A percentile compares a stretch with the other conserved stretches of the same genome.
These are phyloP conservation scores for Echinarachnius parma DNA, from an alignment of 53 echinoderm and acorn worm species.

Conservation along the genomic window DNA sequence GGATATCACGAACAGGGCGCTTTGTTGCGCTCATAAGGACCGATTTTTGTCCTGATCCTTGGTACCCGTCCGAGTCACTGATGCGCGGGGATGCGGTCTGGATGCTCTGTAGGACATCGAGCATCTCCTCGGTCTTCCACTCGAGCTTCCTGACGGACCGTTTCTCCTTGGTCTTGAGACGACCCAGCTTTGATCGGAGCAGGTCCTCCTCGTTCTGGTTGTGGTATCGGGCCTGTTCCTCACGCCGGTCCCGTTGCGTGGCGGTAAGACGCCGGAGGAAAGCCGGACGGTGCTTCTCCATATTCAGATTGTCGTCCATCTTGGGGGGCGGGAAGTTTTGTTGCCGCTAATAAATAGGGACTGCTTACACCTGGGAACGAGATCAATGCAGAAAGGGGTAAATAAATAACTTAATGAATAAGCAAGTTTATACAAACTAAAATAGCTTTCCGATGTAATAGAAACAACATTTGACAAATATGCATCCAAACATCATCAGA, in stretches of 20 bases:
- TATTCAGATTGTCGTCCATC: slow-evolving; percentile 15
- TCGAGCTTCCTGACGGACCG: slow-evolving; percentile 27
- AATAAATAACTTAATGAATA: no score
- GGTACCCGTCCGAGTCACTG: not conserved
- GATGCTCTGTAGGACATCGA: slow-evolving; percentile 9
- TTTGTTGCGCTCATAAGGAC: not conserved
- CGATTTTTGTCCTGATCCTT: no score
- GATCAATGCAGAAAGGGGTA: no score
- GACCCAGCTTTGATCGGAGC: slow-evolving; percentile 52
- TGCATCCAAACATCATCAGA: no score
- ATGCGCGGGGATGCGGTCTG: slow-evolving; percentile 5
- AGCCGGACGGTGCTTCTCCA: slow-evolving; percentile 41
- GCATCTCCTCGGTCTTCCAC: slow-evolving; percentile 15
- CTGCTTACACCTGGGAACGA: no score
- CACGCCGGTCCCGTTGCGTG: slow-evolving; percentile 45
- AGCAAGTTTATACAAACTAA: no score
- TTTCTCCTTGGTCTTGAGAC: slow-evolving; percentile 43
- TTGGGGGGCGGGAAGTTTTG: not conserved
- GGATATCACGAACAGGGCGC: not conserved
- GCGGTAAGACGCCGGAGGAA: slow-evolving; percentile 50
- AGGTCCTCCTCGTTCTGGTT: slow-evolving; percentile 58
- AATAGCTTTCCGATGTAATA: no score
- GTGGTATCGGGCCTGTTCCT: slow-evolving; percentile 52
- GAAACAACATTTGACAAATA: no score
- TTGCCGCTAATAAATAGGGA: no score